These are phyloP conservation scores for Bubo blakistoni DNA, from an alignment of 2,113 vertebrate species.

Conservation along the genomic window DNA sequence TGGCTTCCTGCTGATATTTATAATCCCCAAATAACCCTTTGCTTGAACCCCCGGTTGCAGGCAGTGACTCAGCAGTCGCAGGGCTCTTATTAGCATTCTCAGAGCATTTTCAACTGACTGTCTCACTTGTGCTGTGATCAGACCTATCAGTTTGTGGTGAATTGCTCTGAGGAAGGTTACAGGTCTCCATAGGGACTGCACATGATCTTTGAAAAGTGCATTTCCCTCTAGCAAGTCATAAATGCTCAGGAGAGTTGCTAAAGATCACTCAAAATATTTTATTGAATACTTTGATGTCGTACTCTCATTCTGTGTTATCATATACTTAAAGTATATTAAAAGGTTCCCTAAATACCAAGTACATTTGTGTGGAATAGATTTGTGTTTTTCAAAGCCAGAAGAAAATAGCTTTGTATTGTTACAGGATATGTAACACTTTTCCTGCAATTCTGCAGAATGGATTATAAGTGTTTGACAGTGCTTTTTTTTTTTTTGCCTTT, in stretches of 20 bases:
- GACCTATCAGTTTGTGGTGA: constrained; percentile 21
- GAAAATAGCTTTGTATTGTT: background rate
- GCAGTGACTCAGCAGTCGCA: constrained; percentile 25
- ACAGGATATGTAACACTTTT: background rate
- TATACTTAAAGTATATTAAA: constrained; percentile 28
- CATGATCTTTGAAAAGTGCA: constrained; percentile 60
- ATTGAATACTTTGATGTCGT: background rate
- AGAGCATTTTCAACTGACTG: background rate
- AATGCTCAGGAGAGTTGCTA: constrained; percentile 43
- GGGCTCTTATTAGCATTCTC: constrained; percentile 16
- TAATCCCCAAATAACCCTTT: background rate
- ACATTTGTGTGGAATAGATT: background rate
- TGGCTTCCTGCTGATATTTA: background rate
- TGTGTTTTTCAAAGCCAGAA: constrained; percentile 2
- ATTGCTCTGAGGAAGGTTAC: constrained; percentile 61
- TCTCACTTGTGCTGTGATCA: constrained; percentile 22
- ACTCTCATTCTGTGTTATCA: constrained; percentile 8
- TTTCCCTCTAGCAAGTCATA: constrained; percentile 46
- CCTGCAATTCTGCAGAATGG: background rate
- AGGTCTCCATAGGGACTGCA: constrained; percentile 58
- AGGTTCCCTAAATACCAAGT: constrained; percentile 42
- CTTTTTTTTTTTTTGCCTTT: fast-evolving
- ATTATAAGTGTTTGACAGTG: background rate
- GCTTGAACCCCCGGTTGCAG: background rate
- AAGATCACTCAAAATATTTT: constrained; percentile 57